Conservation (phyloP, 2,113 vertebrate genomes). For the Nipponia nippon region DNA sequence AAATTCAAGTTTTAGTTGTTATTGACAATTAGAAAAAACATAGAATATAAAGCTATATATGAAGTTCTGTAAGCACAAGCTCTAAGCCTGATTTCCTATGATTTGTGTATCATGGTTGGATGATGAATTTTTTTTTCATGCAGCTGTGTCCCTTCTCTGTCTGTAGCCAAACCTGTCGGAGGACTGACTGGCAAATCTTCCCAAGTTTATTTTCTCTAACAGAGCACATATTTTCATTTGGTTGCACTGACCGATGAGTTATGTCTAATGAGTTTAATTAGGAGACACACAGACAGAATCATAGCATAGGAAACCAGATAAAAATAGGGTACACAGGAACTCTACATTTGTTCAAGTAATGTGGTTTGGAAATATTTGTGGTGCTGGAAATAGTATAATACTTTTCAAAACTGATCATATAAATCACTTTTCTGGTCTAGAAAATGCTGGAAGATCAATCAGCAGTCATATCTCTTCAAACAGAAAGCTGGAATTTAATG, state of each 20-base stretch:
- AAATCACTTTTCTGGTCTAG: slow-evolving; percentile 42
- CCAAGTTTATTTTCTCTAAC: neutral
- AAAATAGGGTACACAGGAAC: neutral
- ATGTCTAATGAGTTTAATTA: neutral
- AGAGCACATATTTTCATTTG: neutral
- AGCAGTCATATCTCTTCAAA: neutral
- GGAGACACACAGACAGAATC: neutral
- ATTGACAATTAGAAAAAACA: neutral
- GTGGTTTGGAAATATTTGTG: neutral
- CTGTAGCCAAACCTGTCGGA: neutral
- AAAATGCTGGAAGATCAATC: slow-evolving; percentile 26
- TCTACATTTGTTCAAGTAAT: neutral
- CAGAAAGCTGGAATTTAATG: slow-evolving; percentile 73
- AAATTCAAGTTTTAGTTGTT: neutral
- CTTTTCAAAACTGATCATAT: neutral
- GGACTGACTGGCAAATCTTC: neutral
- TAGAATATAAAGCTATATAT: neutral
- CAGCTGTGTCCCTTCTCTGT: neutral
- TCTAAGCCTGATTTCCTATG: neutral
- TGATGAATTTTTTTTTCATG: neutral
- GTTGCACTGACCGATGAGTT: neutral
- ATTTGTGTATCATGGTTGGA: neutral
- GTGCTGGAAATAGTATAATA: neutral
- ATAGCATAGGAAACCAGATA: neutral
- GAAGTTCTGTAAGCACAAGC: neutral